Conservation (phyloP, 2,113 vertebrate genomes). For the Hassar affinis region DNA sequence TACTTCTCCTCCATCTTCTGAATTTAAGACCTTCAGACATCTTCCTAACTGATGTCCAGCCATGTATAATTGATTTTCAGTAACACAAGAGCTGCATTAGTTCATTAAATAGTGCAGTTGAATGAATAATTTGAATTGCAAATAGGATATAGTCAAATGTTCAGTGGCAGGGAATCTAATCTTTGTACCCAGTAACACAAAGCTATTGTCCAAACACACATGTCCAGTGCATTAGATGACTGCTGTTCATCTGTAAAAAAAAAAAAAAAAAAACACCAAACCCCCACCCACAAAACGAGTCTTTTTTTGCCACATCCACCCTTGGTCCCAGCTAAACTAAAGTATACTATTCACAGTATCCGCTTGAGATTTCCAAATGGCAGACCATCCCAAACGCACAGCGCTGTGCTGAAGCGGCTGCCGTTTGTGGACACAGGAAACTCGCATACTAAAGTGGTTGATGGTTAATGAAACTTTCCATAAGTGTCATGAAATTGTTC, state of each 20-base stretch:
- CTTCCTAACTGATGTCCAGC: background rate
- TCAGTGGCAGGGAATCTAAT: background rate
- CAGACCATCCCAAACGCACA: too few relatives aligned
- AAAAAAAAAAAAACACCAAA: too few relatives aligned
- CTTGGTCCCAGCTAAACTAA: background rate
- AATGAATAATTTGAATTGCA: constrained; percentile 29
- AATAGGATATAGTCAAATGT: constrained; percentile 23
- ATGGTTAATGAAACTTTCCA: constrained; percentile 21
- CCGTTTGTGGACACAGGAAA: constrained; percentile 25
- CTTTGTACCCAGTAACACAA: background rate
- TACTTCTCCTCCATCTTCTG: too few relatives aligned
- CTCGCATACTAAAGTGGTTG: background rate
- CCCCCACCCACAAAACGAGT: too few relatives aligned
- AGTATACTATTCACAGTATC: background rate
- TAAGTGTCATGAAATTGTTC: constrained; percentile 4
- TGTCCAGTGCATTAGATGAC: background rate
- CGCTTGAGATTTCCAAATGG: background rate
- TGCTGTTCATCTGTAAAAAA: too few relatives aligned
- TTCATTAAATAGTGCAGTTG: constrained; percentile 27
- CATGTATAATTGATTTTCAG: constrained; percentile 19
- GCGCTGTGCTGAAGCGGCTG: too few relatives aligned
- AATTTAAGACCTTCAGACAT: background rate
- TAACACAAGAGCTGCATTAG: background rate
- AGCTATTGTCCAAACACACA: background rate
- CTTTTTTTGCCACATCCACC: background rate